phyloP scores from a whole-genome alignment of 2,113 vertebrate genomes.

The Phylloscopus trochiloides region DNA sequence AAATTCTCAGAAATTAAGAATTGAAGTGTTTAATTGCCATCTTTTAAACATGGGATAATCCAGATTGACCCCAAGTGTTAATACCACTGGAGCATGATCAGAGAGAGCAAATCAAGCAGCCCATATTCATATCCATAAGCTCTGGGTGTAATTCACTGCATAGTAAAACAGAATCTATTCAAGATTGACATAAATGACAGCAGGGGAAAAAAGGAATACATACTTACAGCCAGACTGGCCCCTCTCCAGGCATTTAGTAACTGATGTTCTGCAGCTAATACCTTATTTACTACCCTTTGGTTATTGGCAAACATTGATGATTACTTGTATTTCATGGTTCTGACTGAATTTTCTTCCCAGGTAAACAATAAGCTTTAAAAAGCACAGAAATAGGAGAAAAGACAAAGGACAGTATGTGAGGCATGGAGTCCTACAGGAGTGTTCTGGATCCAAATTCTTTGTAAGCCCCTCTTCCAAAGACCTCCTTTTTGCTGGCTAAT shows the following conservation, averaged over 20 bases:
- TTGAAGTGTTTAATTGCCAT: slow-evolving; percentile 43
- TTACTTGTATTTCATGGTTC: not conserved
- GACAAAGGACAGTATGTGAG: not conserved
- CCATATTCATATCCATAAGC: slow-evolving; percentile 57
- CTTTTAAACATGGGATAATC: slow-evolving; percentile 61
- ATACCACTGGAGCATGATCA: slow-evolving; percentile 56
- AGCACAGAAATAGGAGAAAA: not conserved
- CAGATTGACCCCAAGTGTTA: slow-evolving; percentile 65
- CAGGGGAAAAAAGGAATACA: not conserved
- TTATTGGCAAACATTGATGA: not conserved
- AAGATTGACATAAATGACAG: slow-evolving; percentile 56
- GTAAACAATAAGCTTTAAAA: slow-evolving; percentile 15
- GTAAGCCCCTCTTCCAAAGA: not conserved
- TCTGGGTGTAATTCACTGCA: slow-evolving; percentile 54
- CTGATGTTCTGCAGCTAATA: slow-evolving; percentile 23
- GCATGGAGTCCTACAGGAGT: not conserved
- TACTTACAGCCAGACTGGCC: slow-evolving; percentile 17
- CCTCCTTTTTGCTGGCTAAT: not conserved
- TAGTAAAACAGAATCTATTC: slow-evolving; percentile 49
- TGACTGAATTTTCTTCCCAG: slow-evolving; percentile 10
- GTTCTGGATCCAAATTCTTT: not conserved
- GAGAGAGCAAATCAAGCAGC: slow-evolving; percentile 55
- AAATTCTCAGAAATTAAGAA: slow-evolving; percentile 47
- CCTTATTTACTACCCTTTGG: slow-evolving; percentile 14
- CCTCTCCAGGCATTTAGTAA: slow-evolving; percentile 12